Evolutionary conservation across 2,113 vertebrate genomes (phyloP).

Genomic region (Lanius collurio): DNA sequence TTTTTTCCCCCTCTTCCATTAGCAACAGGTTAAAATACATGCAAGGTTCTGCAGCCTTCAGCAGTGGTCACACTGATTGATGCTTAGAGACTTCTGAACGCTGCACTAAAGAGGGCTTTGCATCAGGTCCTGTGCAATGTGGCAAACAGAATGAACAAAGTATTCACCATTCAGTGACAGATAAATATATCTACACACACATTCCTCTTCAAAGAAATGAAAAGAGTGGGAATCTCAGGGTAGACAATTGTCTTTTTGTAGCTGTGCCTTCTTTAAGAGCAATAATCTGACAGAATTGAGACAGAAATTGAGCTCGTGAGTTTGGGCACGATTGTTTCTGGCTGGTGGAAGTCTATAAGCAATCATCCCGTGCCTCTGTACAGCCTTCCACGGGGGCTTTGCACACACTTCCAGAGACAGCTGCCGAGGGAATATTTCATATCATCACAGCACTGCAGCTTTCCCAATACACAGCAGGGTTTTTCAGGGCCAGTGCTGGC

Average conservation of each 20-base stretch:
- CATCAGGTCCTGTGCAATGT: background rate
- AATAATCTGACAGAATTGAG: background rate
- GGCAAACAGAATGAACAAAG: background rate
- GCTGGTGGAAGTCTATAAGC: background rate
- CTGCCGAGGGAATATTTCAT: background rate
- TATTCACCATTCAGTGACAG: background rate
- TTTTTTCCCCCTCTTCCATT: background rate
- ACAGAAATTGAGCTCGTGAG: background rate
- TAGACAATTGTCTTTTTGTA: background rate
- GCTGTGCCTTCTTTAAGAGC: background rate
- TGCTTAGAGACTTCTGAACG: background rate
- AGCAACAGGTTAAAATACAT: background rate
- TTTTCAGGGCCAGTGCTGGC: background rate
- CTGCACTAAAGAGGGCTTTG: background rate
- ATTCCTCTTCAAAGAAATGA: background rate
- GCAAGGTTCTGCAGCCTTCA: background rate
- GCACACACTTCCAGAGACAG: background rate
- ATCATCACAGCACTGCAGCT: background rate
- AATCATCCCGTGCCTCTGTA: background rate
- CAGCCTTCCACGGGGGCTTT: background rate
- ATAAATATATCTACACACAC: fast-evolving
- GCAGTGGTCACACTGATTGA: background rate
- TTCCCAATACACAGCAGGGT: background rate
- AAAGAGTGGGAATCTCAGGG: background rate
- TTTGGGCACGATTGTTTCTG: background rate